phyloP scores from a whole-genome alignment of 2,888 invertebrate species.

The Nebria salina region DNA sequence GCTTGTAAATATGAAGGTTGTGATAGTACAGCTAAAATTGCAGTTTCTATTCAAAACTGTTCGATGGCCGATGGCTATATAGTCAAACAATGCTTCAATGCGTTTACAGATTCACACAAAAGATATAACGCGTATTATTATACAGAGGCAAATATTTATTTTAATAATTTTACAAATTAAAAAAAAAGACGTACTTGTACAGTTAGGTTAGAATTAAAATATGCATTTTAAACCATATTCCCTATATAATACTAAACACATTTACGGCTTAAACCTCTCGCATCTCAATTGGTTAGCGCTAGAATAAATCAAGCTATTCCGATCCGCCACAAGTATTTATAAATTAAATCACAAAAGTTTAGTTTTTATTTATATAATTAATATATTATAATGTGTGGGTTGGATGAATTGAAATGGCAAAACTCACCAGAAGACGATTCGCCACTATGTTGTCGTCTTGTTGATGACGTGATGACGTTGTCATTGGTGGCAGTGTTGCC shows the following conservation, averaged over 20 bases:
- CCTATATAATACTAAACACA: no score
- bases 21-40: background rate
- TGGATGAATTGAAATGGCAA: background rate
- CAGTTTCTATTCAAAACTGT: background rate
- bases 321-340: no score
- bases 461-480: conserved; percentile 43
- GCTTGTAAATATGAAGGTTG: background rate
- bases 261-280: no score
- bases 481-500: conserved; percentile 49
- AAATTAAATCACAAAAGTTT: no score
- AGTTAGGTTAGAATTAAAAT: no score
- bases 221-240: no score
- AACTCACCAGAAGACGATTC: background rate
- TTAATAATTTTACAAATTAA: no score
- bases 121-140: background rate
- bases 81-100: background rate
- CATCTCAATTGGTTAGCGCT: no score
- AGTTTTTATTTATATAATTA: no score
- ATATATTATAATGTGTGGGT: no score
- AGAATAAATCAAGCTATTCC: no score
- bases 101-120: background rate
- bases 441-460: background rate
- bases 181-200: no score
- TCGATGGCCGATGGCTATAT: background rate
- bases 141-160: background rate